Conservation (phyloP, 2,113 vertebrate species). For the Tringa solitaria region DNA sequence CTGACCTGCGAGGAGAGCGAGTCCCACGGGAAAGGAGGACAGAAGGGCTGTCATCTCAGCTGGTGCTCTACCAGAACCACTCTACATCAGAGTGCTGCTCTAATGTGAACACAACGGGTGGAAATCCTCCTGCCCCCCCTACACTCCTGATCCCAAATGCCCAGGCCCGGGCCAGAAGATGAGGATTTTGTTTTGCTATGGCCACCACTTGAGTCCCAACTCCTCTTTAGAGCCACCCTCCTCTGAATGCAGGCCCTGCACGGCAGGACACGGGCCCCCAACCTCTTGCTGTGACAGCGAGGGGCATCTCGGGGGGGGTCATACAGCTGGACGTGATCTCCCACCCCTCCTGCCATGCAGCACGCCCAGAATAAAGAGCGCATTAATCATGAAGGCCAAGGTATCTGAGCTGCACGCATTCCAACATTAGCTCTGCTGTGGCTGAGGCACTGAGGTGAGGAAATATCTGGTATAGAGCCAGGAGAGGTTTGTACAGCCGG, state of each 20-base stretch:
- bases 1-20: neutral
- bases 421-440: neutral
- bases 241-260: fast-evolving
- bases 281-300: neutral
- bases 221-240: neutral
- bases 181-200: neutral
- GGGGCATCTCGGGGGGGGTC: neutral
- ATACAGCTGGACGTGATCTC: neutral
- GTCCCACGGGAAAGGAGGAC: fast-evolving
- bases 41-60: neutral
- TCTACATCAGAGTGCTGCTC: neutral
- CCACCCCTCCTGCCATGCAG: neutral
- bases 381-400: fast-evolving
- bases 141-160: fast-evolving
- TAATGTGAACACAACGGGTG: fast-evolving
- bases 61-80: neutral
- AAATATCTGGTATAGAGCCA: constrained; percentile 28
- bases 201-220: neutral
- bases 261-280: fast-evolving
- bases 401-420: neutral
- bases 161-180: neutral
- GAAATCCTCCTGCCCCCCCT: neutral
- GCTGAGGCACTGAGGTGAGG: constrained; percentile 6
- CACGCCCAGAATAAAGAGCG: fast-evolving
- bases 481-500: constrained; percentile 35